Conservation (phyloP, 2,797 vertebrate genomes). For the Anguilla marmorata region DNA sequence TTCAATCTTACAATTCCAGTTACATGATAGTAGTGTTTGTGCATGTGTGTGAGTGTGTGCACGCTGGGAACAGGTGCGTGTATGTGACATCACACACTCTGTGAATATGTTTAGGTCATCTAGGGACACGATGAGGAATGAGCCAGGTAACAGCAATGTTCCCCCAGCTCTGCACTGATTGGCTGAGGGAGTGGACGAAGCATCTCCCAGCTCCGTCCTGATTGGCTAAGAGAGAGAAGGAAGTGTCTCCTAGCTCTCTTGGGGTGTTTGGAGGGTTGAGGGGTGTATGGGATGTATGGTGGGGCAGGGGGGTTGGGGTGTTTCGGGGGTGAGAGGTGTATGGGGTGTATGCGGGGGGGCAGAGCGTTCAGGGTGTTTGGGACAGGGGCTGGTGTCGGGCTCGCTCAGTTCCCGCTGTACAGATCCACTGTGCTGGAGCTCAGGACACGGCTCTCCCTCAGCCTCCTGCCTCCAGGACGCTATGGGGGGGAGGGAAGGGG, state of each 20-base stretch:
- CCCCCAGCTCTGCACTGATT: background rate
- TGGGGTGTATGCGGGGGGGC: background rate
- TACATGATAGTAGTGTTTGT: background rate
- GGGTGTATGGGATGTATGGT: background rate
- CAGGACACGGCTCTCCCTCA: conserved; percentile 77
- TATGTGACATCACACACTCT: background rate
- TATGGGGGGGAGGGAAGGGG: conserved; percentile 45
- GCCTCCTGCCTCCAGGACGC: conserved; percentile 69
- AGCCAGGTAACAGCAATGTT: background rate
- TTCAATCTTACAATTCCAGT: conserved; percentile 14
- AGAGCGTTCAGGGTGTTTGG: background rate
- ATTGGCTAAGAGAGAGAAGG: background rate
- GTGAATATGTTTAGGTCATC: background rate
- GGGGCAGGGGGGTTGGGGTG: background rate
- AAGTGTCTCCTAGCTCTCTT: background rate
- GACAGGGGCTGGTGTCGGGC: background rate
- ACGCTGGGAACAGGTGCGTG: background rate
- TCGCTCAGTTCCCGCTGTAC: conserved; percentile 77
- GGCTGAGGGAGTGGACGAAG: background rate
- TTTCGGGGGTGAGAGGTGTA: background rate
- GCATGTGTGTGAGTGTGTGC: background rate
- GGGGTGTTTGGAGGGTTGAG: background rate
- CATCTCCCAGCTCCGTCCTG: background rate
- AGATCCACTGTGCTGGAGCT: conserved; percentile 92
- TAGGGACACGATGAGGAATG: background rate